A percentile compares a stretch with the other conserved stretches of the same genome.
Evolutionary conservation across 2,113 vertebrate genomes (phyloP).

Genomic region (Sylvia atricapilla): DNA sequence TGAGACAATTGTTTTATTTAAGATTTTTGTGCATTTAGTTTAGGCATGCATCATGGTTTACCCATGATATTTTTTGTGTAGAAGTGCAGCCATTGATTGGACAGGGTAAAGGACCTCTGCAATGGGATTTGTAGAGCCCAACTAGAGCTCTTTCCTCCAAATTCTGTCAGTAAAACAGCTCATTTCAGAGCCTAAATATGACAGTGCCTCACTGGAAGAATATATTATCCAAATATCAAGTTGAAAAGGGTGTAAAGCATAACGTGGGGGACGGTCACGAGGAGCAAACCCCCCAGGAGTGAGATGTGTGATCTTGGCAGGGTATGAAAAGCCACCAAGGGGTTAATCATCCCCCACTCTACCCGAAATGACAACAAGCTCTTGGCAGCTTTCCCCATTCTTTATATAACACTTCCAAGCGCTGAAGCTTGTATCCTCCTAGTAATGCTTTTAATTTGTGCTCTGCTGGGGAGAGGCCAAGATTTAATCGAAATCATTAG

Average conservation of each 20-base stretch:
- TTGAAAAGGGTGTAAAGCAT: not conserved
- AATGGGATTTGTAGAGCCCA: not conserved
- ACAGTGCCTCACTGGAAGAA: not conserved
- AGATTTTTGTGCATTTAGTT: not conserved
- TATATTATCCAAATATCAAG: not conserved
- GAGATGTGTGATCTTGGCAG: not conserved
- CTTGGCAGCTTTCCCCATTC: slow-evolving; percentile 72
- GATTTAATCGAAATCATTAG: slow-evolving; percentile 85
- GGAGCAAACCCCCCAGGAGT: not conserved
- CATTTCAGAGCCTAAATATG: not conserved
- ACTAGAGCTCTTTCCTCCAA: not conserved
- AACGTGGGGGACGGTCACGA: not conserved
- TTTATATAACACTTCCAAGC: slow-evolving; percentile 79
- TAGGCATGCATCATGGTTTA: not conserved
- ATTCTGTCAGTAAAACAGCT: not conserved
- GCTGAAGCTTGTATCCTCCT: slow-evolving; percentile 75
- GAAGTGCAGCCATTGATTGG: not conserved
- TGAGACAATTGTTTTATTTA: not conserved
- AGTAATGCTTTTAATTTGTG: slow-evolving; percentile 84
- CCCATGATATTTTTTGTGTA: not conserved
- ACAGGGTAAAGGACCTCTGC: not conserved
- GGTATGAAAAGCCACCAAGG: slow-evolving; percentile 15
- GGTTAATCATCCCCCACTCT: slow-evolving; percentile 66
- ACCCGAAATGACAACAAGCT: slow-evolving; percentile 73
- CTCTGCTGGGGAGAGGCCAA: slow-evolving; percentile 80